A percentile compares a stretch with the other conserved stretches of the same genome.
Evolutionary conservation across 2,797 vertebrate species (phyloP).

Genomic region (Sebastes cheni): DNA sequence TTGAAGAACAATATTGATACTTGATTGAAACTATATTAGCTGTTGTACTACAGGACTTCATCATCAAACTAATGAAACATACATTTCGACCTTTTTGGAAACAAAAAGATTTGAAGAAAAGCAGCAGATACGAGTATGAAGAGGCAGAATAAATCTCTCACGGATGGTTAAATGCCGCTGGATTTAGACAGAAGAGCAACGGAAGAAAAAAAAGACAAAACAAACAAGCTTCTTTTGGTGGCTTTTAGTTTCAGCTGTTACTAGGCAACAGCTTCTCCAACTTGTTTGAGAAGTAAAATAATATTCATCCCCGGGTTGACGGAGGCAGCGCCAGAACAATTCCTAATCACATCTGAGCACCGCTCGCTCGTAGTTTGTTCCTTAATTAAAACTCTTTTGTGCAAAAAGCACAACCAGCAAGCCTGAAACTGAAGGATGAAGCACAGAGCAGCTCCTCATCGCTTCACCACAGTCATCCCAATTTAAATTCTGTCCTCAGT

Average conservation of each 20-base stretch:
- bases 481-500: neutral
- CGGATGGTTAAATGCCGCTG: neutral
- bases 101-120: neutral
- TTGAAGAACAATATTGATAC: no score
- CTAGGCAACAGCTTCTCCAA: constrained; percentile 32
- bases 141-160: neutral
- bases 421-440: neutral
- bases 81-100: neutral
- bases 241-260: constrained; percentile 24
- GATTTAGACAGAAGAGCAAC: neutral
- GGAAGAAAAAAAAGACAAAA: neutral
- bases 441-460: neutral
- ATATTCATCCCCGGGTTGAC: neutral
- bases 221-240: neutral
- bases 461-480: neutral
- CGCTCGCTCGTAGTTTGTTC: neutral
- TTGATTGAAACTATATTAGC: neutral
- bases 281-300: neutral
- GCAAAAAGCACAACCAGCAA: neutral
- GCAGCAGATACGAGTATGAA: neutral
- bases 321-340: neutral
- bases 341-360: neutral
- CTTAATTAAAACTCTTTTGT: neutral
- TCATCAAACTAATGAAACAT: neutral
- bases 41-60: neutral